Evolutionary conservation across 2,888 invertebrate species (phyloP).

Genomic region (Pteria penguin): DNA sequence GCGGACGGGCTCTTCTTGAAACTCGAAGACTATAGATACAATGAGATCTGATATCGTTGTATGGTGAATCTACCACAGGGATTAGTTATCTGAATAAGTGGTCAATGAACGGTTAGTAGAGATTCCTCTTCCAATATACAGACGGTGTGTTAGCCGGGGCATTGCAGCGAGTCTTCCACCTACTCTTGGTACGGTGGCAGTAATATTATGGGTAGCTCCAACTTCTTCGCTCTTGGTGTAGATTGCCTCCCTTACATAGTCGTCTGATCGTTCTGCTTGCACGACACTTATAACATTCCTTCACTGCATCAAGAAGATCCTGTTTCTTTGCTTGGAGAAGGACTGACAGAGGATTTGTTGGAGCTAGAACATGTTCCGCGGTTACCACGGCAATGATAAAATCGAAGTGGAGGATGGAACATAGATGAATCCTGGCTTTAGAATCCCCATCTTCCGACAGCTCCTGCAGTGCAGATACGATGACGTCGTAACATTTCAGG

Average conservation of each 20-base stretch:
- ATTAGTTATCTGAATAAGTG: conserved; percentile 34
- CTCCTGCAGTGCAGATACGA: conserved; percentile 31
- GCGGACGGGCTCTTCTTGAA: no score
- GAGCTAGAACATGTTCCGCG: conserved; percentile 36
- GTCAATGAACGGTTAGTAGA: conserved; percentile 38
- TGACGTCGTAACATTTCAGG: conserved; percentile 27
- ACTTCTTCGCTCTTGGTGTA: conserved; percentile 23
- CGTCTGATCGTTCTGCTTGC: conserved; percentile 9
- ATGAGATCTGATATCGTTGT: no score
- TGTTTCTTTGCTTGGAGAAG: conserved; percentile 12
- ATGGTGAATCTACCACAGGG: no score
- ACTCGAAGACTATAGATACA: no score
- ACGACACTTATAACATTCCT: not conserved
- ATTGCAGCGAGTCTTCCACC: conserved; percentile 28
- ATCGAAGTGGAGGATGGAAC: conserved; percentile 37
- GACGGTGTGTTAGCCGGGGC: conserved; percentile 32
- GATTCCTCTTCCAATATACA: conserved; percentile 39
- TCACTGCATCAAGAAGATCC: conserved; percentile 6
- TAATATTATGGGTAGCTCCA: conserved; percentile 24
- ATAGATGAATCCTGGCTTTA: conserved; percentile 32
- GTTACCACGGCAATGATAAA: conserved; percentile 32
- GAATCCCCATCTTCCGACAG: conserved; percentile 33
- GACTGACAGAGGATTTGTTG: conserved; percentile 3
- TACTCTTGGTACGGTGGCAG: conserved; percentile 14
- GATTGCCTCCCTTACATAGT: conserved; percentile 34